Conservation (phyloP, 2,113 vertebrate species). For the Scalopus aquaticus region DNA sequence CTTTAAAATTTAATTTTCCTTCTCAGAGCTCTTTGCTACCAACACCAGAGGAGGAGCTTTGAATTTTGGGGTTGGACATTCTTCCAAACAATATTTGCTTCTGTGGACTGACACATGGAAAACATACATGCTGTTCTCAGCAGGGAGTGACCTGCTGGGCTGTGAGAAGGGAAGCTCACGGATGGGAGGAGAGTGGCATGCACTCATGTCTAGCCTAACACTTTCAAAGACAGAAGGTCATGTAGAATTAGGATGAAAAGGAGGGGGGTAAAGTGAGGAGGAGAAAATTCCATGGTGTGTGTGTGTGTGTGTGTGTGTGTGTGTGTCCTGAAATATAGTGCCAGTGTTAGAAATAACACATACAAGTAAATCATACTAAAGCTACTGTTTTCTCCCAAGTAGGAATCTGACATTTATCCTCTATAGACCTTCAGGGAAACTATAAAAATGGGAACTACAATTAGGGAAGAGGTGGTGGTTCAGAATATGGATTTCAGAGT, state of each 20-base stretch:
- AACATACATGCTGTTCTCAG: background rate
- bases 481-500: background rate
- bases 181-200: background rate
- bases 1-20: background rate
- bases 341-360: background rate
- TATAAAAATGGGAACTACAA: background rate
- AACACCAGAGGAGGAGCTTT: background rate
- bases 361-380: background rate
- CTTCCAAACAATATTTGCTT: background rate
- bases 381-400: background rate
- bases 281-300: background rate
- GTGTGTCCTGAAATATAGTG: background rate
- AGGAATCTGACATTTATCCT: background rate
- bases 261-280: background rate
- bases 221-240: background rate
- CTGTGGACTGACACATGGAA: background rate
- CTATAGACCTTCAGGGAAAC: background rate
- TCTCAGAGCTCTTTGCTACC: background rate
- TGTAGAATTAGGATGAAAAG: background rate
- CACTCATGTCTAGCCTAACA: background rate
- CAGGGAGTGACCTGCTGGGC: background rate
- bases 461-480: background rate
- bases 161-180: background rate
- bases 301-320: background rate
- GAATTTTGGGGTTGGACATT: conserved; percentile 28